Base-by-base conservation (phyloP, 2,888 invertebrate genomes). In the Rhingia campestris region DNA sequence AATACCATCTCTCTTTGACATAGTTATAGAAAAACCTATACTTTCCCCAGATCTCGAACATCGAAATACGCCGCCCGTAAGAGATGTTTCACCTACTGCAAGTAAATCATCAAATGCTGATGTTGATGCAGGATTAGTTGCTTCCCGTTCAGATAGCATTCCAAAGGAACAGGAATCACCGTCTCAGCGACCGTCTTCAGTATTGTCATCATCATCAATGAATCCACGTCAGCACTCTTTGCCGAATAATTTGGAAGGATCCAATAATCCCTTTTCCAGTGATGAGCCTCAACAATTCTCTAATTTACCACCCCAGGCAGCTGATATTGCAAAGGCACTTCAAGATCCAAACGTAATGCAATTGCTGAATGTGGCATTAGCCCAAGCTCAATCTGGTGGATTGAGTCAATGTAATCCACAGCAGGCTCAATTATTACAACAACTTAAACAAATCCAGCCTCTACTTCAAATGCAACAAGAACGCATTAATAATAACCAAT, bases 271-370 rank as follows among this genome's bases (percentile, higher is more conserved):
- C 2, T 12, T 32, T 41, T 10, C 22, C 9, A 45, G 61, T 33
- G 12, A 58, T 33, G 49, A 45, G 59, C n/a, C 0, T 5, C 41
- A 49, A 3, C 63, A 56, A 49, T 10, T 14, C 4, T 14, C 63
- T 22, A 70, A 59, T 47, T 22, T 70, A 10, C 66, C 69, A 49
- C 66, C 73, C 4, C 69, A 73, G 10, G 54, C 87, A 30, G 84
- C 87, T 22, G 87, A 89, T 75, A 81, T 91, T 1, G 88, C 87
- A 22, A 88, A 89, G 49, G 89, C 87, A 2, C 86, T 91, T 4
- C 88, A 89, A 47, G 90, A 91, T 88, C 90, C 91, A 0, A 88
- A 88, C 39, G 89, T 91, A n/a, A 88, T 91, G 85, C 89, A 89
- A 63, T 88, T 88, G 58, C 86, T 91, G 37, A 88, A 89, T 12